Percentiles rank a stretch among this genome's conserved stretches.
These are phyloP conservation scores for Leptopilina boulardi DNA, from an alignment of 1,140 invertebrate genomes.

Conservation along the genomic window DNA sequence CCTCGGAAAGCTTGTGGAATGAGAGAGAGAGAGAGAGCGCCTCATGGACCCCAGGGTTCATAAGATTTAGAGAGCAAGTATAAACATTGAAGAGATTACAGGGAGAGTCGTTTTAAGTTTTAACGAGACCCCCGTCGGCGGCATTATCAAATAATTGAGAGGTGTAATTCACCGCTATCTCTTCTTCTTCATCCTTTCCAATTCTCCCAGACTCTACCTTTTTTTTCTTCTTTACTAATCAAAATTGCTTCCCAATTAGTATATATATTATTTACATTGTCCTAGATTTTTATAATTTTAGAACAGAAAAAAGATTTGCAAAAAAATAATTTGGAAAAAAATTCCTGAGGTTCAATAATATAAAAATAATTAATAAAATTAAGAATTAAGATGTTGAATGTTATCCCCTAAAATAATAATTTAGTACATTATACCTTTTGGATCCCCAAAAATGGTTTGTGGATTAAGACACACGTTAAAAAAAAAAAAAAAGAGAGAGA, in stretches of 20 bases:
- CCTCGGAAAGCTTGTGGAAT: constrained; percentile 34
- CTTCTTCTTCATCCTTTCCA: constrained; percentile 62
- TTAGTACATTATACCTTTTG: too few species aligned
- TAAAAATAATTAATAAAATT: too few species aligned
- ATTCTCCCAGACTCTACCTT: constrained; percentile 48
- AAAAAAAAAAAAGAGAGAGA: constrained; percentile 49
- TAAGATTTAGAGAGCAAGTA: constrained; percentile 70
- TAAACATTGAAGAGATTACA: constrained; percentile 75
- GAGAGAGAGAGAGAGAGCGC: constrained; percentile 51
- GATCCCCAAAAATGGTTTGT: constrained; percentile 39
- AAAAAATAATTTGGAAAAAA: too few species aligned
- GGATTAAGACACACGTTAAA: constrained; percentile 68
- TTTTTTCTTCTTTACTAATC: constrained; percentile 36
- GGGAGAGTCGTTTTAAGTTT: constrained; percentile 74
- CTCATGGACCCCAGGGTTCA: constrained; percentile 57
- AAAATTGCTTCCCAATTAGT: constrained; percentile 12
- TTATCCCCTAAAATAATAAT: too few species aligned
- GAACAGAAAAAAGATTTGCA: too few species aligned
- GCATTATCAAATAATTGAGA: constrained; percentile 77
- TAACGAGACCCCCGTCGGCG: constrained; percentile 74
- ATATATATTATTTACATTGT: too few species aligned
- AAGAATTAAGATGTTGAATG: too few species aligned
- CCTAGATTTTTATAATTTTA: too few species aligned
- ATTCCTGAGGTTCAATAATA: too few species aligned
- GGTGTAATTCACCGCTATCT: constrained; percentile 74